Evolutionary conservation across 2,797 vertebrate genomes (phyloP).

Genomic region (Gastrophryne carolinensis): DNA sequence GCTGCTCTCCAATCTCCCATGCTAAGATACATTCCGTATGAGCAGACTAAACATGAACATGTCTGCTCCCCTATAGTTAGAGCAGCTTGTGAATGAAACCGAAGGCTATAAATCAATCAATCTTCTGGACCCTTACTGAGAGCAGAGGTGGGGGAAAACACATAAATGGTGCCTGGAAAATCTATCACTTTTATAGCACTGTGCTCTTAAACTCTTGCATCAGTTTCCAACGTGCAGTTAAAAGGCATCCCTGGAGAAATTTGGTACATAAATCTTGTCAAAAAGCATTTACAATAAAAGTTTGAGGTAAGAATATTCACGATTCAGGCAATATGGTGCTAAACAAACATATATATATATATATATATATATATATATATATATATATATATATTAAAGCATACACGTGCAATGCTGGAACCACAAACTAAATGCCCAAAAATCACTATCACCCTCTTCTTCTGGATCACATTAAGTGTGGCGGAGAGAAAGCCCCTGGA

Average conservation of each 20-base stretch:
- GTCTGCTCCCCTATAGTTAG: conserved; percentile 34
- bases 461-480: no score
- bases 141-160: conserved; percentile 7
- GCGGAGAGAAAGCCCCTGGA: no score
- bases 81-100: conserved; percentile 17
- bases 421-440: no score
- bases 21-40: conserved; percentile 28
- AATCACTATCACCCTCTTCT: no score
- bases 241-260: background rate
- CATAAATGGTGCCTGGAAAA: conserved; percentile 32
- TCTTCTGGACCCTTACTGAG: background rate
- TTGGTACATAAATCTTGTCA: conserved; percentile 10
- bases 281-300: conserved; percentile 15
- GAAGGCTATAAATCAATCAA: conserved; percentile 34
- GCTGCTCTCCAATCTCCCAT: background rate
- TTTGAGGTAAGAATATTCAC: conserved; percentile 1
- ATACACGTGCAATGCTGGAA: no score
- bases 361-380: no score
- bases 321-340: background rate
- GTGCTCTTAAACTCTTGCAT: background rate
- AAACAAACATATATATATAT: no score
- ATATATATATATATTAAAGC: no score
- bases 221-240: background rate
- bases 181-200: conserved; percentile 33
- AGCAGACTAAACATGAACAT: conserved; percentile 46